Evolutionary conservation across 2,113 vertebrate genomes (phyloP).

Genomic region (Spheniscus mendiculus): DNA sequence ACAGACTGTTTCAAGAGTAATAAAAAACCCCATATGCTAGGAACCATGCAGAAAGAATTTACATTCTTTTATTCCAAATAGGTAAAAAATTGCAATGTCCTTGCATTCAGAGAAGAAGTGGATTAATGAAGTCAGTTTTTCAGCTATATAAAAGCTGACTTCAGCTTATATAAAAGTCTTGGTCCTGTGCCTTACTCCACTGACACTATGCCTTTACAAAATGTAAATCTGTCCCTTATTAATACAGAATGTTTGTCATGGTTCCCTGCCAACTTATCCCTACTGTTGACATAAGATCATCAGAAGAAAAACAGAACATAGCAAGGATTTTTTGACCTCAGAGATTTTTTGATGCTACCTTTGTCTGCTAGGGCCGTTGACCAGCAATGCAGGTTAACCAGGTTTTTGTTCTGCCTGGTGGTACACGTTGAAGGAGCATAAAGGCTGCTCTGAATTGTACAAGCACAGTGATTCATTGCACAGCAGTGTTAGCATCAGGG

Average conservation of each 20-base stretch:
- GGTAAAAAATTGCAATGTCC: not conserved
- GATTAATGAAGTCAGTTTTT: not conserved
- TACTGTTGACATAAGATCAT: not conserved
- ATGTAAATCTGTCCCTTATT: constrained; percentile 3
- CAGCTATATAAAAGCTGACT: not conserved
- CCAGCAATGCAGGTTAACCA: not conserved
- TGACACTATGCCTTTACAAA: not conserved
- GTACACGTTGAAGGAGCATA: not conserved
- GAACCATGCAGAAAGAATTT: not conserved
- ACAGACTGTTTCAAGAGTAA: not conserved
- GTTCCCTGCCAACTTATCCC: not conserved
- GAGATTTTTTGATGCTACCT: not conserved
- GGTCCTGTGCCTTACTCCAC: not conserved
- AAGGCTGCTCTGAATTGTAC: not conserved
- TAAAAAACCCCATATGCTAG: not conserved
- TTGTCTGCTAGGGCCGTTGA: not conserved
- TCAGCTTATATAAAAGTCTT: not conserved
- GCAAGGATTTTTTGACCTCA: not conserved
- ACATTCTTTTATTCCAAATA: not conserved
- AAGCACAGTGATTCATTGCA: not conserved
- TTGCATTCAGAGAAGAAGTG: not conserved
- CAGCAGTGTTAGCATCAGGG: not conserved
- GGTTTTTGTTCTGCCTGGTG: not conserved
- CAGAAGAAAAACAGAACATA: not conserved
- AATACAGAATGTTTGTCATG: not conserved